Evolutionary conservation across 2,113 vertebrate species (phyloP).

Genomic region (Catharus fuscescens): DNA sequence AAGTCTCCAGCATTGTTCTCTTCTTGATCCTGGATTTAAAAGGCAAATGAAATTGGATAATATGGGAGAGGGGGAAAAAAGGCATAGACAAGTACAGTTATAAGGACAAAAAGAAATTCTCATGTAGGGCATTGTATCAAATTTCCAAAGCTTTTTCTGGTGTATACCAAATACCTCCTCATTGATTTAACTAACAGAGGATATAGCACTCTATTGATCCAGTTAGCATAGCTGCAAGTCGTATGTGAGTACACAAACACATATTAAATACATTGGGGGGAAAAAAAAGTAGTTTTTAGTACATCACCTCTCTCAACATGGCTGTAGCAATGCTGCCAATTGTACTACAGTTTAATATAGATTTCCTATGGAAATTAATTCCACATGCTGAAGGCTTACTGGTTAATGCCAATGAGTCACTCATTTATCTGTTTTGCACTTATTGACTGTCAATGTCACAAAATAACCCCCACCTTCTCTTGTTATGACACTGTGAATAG

Average conservation of each 20-base stretch:
- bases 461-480: not conserved
- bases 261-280: not conserved
- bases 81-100: not conserved
- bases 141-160: not conserved
- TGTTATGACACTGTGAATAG: slow-evolving; percentile 34
- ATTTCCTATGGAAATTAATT: slow-evolving; percentile 56
- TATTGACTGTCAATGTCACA: slow-evolving; percentile 1
- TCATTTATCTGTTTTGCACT: slow-evolving; percentile 55
- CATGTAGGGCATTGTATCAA: not conserved
- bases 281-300: not conserved
- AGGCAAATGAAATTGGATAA: not conserved
- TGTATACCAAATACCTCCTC: not conserved
- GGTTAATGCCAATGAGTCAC: not conserved
- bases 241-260: not conserved
- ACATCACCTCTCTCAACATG: not conserved
- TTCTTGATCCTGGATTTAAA: slow-evolving; percentile 30
- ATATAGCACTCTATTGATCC: not conserved
- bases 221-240: not conserved
- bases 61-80: not conserved
- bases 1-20: slow-evolving; percentile 34
- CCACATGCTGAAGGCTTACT: slow-evolving; percentile 41
- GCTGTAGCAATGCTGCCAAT: slow-evolving; percentile 28
- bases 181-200: not conserved
- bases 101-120: slow-evolving; percentile 11
- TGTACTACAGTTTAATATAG: slow-evolving; percentile 29